Evolutionary conservation across 2,888 invertebrate species (phyloP), one percentile per base, ranked within the genome.

Genomic region (Drosophila phalerata): DNA sequence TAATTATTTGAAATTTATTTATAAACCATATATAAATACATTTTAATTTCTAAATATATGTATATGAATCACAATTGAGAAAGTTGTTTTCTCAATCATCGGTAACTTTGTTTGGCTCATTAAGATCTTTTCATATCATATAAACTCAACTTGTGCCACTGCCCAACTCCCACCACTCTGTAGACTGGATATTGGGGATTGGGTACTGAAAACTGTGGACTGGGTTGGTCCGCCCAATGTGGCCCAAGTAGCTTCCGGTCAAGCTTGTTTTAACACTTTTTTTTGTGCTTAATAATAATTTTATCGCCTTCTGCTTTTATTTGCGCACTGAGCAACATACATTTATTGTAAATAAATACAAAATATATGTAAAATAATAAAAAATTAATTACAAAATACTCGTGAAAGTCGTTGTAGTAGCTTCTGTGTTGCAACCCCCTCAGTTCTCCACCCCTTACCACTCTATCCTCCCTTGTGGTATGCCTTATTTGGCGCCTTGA

Each of bases 401-500:
- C 62, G 88, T 82, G 84, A 84, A 84, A 84, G 84, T 84, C 64
- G 80, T 75, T 75, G 79, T 68, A 69, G 81, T 68, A 38, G 83
- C 88, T 88, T 82, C 80, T 88, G 77, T 78, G 55, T 34, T 34
- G 32, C 40, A 22, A 10, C 22, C 10, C n/a, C 43, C 55, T n/a
- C 40, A 53, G 22, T 17, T 34, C 10, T 5, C 3, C 8, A 15
- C 8, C 19, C 32, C 15, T 37, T 2, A 43, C 5, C 17, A 11
- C 17, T 5, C 25, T 11, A 10, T 38, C 40, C 42, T 58, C 69
- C 62, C 65, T 63, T 52, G 30, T 34, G 49, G 57, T 8, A 55
- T 55, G 80, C 88, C 84, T 69, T 88, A 85, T 84, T 88, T 85
- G 84, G 84, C 62, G 80, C 83, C 71, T 88, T 84, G 86, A 88